Percentiles rank a stretch among this genome's conserved stretches.
Conservation (phyloP, 2,888 invertebrate genomes). For the Orthosia incerta region DNA sequence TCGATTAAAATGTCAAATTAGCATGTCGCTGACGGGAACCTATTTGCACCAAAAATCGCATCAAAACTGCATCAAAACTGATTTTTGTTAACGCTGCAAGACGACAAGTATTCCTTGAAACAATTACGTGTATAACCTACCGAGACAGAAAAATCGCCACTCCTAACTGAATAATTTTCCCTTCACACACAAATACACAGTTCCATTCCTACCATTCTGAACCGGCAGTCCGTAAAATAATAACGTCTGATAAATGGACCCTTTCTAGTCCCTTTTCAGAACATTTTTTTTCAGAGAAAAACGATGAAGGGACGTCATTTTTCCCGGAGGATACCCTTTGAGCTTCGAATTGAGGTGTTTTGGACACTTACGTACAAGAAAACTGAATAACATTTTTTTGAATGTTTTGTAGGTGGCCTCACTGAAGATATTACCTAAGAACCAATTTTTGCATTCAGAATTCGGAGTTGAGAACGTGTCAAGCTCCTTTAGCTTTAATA, state of each 20-base stretch:
- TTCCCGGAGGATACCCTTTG: constrained; percentile 3
- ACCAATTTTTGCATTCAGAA: no score
- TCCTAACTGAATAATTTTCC: constrained; percentile 4
- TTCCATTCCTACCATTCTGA: neutral
- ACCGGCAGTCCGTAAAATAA: constrained; percentile 28
- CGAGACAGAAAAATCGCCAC: neutral
- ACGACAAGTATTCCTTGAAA: no score
- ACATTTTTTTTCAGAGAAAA: constrained; percentile 7
- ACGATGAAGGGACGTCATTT: constrained; percentile 4
- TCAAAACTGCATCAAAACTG: no score
- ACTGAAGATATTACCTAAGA: neutral
- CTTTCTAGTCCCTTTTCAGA: constrained; percentile 9
- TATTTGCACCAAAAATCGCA: no score
- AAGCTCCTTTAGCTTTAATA: no score
- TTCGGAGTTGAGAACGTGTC: neutral
- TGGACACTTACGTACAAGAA: neutral
- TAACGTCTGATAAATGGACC: constrained; percentile 34
- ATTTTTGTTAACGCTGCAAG: no score
- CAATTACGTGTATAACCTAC: neutral
- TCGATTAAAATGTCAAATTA: no score
- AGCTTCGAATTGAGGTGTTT: neutral
- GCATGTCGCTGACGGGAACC: no score
- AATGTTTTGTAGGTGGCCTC: neutral
- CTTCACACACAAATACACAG: neutral
- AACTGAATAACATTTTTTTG: neutral